A percentile compares a stretch with the other conserved stretches of the same genome.
Conservation (phyloP, 2,888 invertebrate genomes). For the Argyra leucocephala region DNA sequence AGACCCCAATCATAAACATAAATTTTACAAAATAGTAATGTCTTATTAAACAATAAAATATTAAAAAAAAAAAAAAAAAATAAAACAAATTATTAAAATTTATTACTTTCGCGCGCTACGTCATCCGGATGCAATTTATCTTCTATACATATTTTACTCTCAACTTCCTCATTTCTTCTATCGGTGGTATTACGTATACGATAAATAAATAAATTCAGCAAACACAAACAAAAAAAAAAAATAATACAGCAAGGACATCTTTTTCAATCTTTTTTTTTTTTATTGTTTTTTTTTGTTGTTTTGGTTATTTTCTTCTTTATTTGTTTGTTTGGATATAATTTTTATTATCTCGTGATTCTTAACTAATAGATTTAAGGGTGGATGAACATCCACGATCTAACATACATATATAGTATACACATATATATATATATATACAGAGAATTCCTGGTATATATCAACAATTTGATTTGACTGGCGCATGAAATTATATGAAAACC, state of each 20-base stretch:
- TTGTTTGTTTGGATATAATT: neutral
- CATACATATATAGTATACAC: no score
- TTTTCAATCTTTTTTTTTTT: neutral
- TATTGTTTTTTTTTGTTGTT: neutral
- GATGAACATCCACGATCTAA: neutral
- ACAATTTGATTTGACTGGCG: neutral
- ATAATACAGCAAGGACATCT: neutral
- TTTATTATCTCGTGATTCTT: neutral
- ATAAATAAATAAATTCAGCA: neutral
- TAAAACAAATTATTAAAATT: neutral
- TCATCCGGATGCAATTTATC: slow-evolving; percentile 10
- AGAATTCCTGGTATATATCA: no score
- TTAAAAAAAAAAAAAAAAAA: neutral
- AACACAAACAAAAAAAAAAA: neutral
- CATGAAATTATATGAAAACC: neutral
- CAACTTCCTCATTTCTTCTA: neutral
- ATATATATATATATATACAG: no score
- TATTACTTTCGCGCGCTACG: slow-evolving; percentile 10
- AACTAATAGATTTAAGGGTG: neutral
- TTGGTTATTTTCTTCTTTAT: no score
- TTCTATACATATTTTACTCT: neutral
- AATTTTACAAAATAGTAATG: neutral
- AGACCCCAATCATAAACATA: neutral
- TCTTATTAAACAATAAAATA: neutral
- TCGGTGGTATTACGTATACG: neutral